Conservation (phyloP, 30 jellyfish, hydroid and myxozoan species). For the Pelagia noctiluca region DNA sequence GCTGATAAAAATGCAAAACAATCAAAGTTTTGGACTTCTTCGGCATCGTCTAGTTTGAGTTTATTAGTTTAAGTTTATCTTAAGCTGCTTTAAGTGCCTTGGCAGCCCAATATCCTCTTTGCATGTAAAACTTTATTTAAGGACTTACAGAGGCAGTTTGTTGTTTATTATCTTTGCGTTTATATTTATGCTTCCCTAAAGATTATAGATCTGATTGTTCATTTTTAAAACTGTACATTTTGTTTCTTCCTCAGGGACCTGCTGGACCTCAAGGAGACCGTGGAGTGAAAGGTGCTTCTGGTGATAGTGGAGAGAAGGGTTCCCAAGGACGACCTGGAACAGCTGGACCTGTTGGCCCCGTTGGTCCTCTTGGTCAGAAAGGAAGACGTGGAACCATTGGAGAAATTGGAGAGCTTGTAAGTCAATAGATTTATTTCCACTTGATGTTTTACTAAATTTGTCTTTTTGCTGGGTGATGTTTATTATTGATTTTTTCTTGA, state of each 20-base stretch:
- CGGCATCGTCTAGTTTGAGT: no score
- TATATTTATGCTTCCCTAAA: no score
- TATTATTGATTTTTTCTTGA: not conserved
- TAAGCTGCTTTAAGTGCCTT: no score
- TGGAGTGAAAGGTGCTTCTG: constrained; percentile 89
- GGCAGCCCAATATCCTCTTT: no score
- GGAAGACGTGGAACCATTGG: constrained; percentile 69
- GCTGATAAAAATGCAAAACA: no score
- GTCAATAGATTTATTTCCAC: not conserved
- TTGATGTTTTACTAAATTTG: not conserved
- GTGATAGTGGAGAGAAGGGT: constrained; percentile 92
- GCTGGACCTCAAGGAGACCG: constrained; percentile 83
- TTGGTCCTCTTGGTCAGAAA: constrained; percentile 53
- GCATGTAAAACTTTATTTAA: no score
- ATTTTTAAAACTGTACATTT: no score
- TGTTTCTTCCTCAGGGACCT: constrained; percentile 64
- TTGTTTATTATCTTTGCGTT: no score
- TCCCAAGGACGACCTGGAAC: constrained; percentile 92
- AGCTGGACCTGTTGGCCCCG: constrained; percentile 77
- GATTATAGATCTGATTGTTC: no score
- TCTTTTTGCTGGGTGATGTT: not conserved
- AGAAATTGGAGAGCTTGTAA: constrained; percentile 72
- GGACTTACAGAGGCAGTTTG: no score
- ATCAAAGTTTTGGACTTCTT: no score
- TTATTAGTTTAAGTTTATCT: no score